These are phyloP conservation scores for Elegia similella DNA, from an alignment of 2,888 invertebrate species.

Conservation along the genomic window DNA sequence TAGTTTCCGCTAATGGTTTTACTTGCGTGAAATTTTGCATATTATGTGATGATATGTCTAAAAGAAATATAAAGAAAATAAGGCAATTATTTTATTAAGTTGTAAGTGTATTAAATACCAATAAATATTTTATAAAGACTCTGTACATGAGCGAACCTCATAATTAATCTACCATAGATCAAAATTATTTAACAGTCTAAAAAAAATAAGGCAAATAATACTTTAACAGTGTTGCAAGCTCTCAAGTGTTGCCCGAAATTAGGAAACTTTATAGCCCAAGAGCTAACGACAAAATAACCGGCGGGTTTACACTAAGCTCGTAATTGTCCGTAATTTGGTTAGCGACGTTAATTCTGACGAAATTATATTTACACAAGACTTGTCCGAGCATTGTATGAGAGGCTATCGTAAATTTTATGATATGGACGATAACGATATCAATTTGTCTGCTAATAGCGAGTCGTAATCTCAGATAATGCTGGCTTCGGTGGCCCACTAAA, in stretches of 20 bases:
- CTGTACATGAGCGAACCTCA: too few relatives aligned
- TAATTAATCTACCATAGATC: too few relatives aligned
- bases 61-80: too few relatives aligned
- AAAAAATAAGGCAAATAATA: background rate
- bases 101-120: too few relatives aligned
- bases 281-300: background rate
- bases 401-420: slow-evolving; percentile 69
- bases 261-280: background rate
- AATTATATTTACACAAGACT: slow-evolving; percentile 69
- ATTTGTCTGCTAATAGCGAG: slow-evolving; percentile 60
- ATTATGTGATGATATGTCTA: background rate
- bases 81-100: too few relatives aligned
- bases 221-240: background rate
- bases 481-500: slow-evolving; percentile 56
- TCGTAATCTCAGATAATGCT: slow-evolving; percentile 56
- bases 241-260: background rate
- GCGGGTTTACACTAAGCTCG: slow-evolving; percentile 9
- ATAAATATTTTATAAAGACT: too few relatives aligned
- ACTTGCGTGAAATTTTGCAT: background rate
- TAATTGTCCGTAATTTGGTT: slow-evolving; percentile 13
- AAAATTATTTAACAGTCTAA: background rate
- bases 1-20: too few relatives aligned
- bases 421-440: slow-evolving; percentile 63
- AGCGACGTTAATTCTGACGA: slow-evolving; percentile 28
- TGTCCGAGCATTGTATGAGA: slow-evolving; percentile 57